Base-by-base conservation (phyloP, 2,113 vertebrate genomes). In the Gnathonemus echidnorhynchus region DNA sequence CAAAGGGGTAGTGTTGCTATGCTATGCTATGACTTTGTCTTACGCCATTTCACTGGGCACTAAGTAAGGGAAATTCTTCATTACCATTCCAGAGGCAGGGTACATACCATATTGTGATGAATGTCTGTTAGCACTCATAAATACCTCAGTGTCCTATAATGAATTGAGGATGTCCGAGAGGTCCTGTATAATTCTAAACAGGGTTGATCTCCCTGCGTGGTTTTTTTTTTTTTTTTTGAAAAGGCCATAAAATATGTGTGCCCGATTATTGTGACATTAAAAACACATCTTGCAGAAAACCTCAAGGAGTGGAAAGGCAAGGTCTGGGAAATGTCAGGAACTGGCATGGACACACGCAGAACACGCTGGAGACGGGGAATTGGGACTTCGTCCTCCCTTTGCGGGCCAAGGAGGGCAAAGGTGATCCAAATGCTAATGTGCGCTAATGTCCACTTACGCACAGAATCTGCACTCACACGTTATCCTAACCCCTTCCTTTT, bases 231-330 rank as follows among this genome's bases (percentile, higher is more conserved):
- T 86, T 35, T 88, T 88, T 45, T 62, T 56, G 8, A 42, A 42
- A 45, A 62, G 53, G 8, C 21, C 35, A 31, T 58, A 88, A 88
- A 88, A 88, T 42, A 53, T 88, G 56, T 87, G 53, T 62, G 53
- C n/a, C 87, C 24, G 35, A 50, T 88, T 88, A 31, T 88, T 88
- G 87, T 50, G 27, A 66, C 56, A 66, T 66, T 88, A n/a, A 88
- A 88, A 45, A 56, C 87, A 88, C 87, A 66, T 66, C 87, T 66
- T 66, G 87, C 35, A n/a, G 87, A 46, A 87, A 88, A 66, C 39
- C 35, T 42, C 56, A 88, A 45, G 35, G 31, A 66, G 56, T 62
- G 21, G 35, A 66, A 52, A n/a, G 17, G 56, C 39, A n/a, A 24
- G 45, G 87, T 39, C 53, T 88, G 56, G 87, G 87, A 88, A 66